Base-by-base conservation (phyloP, 2,113 vertebrate species). In the Callopanchax toddi region DNA sequence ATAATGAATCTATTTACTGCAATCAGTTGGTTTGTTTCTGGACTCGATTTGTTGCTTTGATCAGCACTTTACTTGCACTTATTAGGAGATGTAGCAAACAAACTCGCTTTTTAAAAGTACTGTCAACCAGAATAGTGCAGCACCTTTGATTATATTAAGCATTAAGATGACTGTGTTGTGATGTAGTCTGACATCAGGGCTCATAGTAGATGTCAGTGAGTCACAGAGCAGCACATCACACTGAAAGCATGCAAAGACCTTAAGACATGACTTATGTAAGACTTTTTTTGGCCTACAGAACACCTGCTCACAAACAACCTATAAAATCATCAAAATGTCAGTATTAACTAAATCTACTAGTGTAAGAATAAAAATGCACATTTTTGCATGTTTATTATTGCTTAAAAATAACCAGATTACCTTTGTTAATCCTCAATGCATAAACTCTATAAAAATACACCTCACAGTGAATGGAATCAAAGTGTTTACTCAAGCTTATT, bases 181-280 rank as follows among this genome's bases (percentile, higher is more conserved):
- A 70, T 52, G 58, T 53, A 25, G 34, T 65, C 23, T 55, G 51
- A 61, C 72, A 71, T 67, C 75, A 22, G 51, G 53, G 37, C 64
- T 49, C 52, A 79, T 59, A 73, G 52, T 78, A 78, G 73, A 70
- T 76, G 66, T 44, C 66, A 71, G 67, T 83, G 83, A 85, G 45
- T 86, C 81, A 89, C 68, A 75, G 76, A 74, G 59, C 59, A 61
- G 62, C 74, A 79, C 58, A 73, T 61, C 72, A 77, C 64, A 70
- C 60, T 62, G 54, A 76, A 62, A 81, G 42, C 64, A 62, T 62
- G 54, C 45, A 2, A 16, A 40, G 79, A 81, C 75, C 67, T 75
- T 71, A 51, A 67, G 50, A 68, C 11, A 54, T 39, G 36, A 43
- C 75, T 86, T 82, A 82, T 70, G 52, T 76, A 86, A 82, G 52